These are phyloP conservation scores for Cataglyphis cursor DNA, from an alignment of 2,888 invertebrate genomes.

Conservation along the genomic window DNA sequence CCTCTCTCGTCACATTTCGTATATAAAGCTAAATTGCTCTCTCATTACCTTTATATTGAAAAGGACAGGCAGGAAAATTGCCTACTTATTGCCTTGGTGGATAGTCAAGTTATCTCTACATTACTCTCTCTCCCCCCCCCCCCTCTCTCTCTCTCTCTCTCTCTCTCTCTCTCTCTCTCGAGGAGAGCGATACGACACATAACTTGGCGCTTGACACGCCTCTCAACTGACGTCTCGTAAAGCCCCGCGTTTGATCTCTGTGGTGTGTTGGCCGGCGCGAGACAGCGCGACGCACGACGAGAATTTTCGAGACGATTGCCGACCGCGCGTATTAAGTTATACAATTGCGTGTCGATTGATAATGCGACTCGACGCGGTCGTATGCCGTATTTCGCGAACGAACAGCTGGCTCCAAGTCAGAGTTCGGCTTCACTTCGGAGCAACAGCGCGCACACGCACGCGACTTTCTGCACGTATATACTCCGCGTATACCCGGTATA, in stretches of 20 bases:
- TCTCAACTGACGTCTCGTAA: constrained; percentile 9
- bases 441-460: not conserved
- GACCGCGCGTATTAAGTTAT: constrained; percentile 50
- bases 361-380: constrained; percentile 29
- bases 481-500: not conserved
- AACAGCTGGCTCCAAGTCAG: constrained; percentile 13
- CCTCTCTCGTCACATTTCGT: constrained; percentile 34
- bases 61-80: constrained; percentile 44
- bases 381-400: constrained; percentile 16
- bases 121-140: not conserved
- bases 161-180: not conserved
- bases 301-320: constrained; percentile 47
- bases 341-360: constrained; percentile 55
- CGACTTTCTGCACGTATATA: no score
- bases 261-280: constrained; percentile 30
- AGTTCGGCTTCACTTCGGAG: constrained; percentile 29
- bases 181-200: not conserved
- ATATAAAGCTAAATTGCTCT: constrained; percentile 33
- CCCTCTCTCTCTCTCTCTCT: not conserved
- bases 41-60: constrained; percentile 27
- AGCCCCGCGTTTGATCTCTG: constrained; percentile 19
- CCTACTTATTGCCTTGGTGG: constrained; percentile 20
- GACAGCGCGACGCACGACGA: constrained; percentile 42
- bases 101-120: constrained; percentile 39
- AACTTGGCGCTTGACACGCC: constrained; percentile 35